These are phyloP conservation scores for Oenanthe oenanthe DNA, from an alignment of 2,113 vertebrate genomes.

Conservation along the genomic window DNA sequence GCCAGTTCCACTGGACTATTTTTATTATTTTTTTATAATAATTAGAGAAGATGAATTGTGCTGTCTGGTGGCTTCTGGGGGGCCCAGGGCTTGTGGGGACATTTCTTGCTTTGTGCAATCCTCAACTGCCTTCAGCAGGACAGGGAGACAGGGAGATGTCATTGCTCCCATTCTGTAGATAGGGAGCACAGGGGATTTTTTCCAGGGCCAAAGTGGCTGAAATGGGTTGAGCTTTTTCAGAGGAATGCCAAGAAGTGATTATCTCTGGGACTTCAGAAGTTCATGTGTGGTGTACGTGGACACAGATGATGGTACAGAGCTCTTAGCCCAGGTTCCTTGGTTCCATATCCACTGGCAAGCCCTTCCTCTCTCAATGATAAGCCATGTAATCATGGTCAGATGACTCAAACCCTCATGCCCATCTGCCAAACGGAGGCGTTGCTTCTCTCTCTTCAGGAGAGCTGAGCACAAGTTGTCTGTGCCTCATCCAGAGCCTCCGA, in stretches of 20 bases:
- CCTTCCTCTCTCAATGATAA: not conserved
- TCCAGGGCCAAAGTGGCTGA: not conserved
- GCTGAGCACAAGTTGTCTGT: not conserved
- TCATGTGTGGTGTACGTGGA: not conserved
- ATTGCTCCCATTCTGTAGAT: not conserved
- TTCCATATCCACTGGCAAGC: not conserved
- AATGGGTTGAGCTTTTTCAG: not conserved
- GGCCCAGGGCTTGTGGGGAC: not conserved
- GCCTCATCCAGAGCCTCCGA: not conserved
- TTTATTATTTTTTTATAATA: not conserved
- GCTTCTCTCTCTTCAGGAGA: not conserved
- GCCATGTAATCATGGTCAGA: not conserved
- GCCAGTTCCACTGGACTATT: rapidly evolving
- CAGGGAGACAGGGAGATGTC: not conserved
- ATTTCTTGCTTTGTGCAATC: not conserved
- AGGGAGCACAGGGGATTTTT: not conserved
- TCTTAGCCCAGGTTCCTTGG: not conserved
- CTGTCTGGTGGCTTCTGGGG: not conserved
- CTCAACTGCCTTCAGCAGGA: not conserved
- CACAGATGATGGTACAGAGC: rapidly evolving
- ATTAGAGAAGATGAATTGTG: not conserved
- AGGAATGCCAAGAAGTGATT: not conserved
- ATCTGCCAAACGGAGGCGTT: not conserved
- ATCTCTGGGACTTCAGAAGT: not conserved
- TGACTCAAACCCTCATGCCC: not conserved